Conservation (phyloP, 2,113 vertebrate genomes). For the Trinectes maculatus region DNA sequence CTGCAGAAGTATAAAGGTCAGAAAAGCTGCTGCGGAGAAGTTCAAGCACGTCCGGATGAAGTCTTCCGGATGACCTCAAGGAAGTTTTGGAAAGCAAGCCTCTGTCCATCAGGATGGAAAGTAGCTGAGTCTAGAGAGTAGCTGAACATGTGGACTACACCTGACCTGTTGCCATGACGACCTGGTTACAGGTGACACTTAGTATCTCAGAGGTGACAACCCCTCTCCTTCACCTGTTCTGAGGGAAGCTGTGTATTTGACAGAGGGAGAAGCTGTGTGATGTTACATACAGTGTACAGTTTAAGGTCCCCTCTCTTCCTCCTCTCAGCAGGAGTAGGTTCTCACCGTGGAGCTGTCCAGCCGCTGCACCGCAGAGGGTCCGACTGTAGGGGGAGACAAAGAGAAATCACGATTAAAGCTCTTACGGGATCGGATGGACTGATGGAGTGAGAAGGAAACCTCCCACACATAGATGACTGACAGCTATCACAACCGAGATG, state of each 20-base stretch:
- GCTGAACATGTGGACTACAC: neutral
- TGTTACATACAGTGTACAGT: conserved; percentile 85
- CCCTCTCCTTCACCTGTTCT: neutral
- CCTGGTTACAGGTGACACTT: too few relatives aligned
- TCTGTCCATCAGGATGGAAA: neutral
- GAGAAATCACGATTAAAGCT: neutral
- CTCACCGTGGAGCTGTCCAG: conserved; percentile 99
- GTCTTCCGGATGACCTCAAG: too few relatives aligned
- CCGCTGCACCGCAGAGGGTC: conserved; percentile 93
- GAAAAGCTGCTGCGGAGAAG: too few relatives aligned
- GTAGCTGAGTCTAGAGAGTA: too few relatives aligned
- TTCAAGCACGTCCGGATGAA: too few relatives aligned
- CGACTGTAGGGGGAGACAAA: conserved; percentile 86
- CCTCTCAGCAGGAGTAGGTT: conserved; percentile 99
- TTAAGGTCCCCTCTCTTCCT: conserved; percentile 83
- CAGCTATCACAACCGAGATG: too few relatives aligned
- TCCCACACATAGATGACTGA: too few relatives aligned
- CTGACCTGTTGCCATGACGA: too few relatives aligned
- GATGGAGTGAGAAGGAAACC: conserved; percentile 26
- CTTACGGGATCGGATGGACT: neutral
- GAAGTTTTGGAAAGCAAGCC: too few relatives aligned
- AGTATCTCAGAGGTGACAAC: too few relatives aligned
- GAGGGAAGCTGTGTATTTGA: conserved; percentile 44
- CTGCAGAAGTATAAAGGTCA: too few relatives aligned
- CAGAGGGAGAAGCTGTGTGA: conserved; percentile 56